phyloP scores from a whole-genome alignment of 2,113 vertebrate species.

The Entelurus aequoreus region DNA sequence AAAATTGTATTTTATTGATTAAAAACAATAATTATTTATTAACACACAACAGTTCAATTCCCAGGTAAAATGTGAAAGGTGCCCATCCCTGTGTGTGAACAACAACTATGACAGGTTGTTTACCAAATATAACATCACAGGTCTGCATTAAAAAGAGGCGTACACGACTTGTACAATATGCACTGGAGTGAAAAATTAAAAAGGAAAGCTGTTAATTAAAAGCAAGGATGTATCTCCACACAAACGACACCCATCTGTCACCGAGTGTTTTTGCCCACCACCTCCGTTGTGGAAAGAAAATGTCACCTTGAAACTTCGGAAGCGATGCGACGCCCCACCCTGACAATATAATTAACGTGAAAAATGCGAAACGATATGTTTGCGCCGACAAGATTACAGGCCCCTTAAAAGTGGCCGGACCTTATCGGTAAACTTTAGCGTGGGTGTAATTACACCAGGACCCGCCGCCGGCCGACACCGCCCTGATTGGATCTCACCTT shows the following conservation, averaged over 20 bases:
- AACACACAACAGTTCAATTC: no score
- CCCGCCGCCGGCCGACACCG: conserved; percentile 25
- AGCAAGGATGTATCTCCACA: background rate
- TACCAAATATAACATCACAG: no score
- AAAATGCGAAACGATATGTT: conserved; percentile 62
- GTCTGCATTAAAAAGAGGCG: background rate
- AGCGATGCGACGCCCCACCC: conserved; percentile 42
- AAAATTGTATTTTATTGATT: no score
- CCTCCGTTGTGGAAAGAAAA: conserved; percentile 11
- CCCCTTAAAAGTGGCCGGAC: conserved; percentile 38
- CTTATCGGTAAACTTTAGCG: conserved; percentile 53
- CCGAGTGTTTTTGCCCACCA: conserved; percentile 1
- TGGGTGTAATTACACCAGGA: conserved; percentile 59
- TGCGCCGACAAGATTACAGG: conserved; percentile 38
- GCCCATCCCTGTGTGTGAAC: no score
- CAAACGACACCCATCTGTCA: conserved; percentile 9
- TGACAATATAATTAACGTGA: conserved; percentile 68
- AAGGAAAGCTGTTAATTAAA: background rate
- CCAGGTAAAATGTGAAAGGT: no score
- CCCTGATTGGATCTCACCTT: conserved; percentile 75
- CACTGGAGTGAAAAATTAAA: background rate
- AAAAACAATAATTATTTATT: no score
- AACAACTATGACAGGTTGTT: no score
- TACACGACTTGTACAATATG: background rate
- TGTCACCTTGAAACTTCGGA: conserved; percentile 54